Evolutionary conservation across 2,888 invertebrate genomes (phyloP).

Genomic region (Drosophila formosana): DNA sequence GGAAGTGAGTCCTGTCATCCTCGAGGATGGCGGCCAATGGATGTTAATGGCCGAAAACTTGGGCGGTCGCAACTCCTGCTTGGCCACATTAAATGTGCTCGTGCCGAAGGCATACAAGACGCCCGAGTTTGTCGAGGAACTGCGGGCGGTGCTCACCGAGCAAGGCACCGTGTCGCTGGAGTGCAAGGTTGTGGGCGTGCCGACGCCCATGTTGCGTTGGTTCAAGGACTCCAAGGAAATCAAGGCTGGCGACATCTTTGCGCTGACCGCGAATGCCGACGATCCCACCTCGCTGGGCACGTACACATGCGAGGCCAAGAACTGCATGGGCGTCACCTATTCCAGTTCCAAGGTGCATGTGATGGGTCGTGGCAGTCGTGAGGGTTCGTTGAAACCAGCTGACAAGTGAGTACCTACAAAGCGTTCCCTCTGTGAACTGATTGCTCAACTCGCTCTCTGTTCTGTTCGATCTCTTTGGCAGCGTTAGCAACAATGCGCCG

Average conservation of each 20-base stretch:
- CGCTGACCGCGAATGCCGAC: conserved; percentile 92
- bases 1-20: conserved; percentile 92
- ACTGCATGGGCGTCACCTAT: conserved; percentile 94
- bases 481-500: conserved; percentile 85
- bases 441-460: neutral
- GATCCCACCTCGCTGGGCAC: conserved; percentile 95
- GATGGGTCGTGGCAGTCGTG: conserved; percentile 90
- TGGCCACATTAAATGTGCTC: conserved; percentile 91
- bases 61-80: conserved; percentile 91
- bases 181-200: conserved; percentile 96
- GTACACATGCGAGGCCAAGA: conserved; percentile 94
- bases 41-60: conserved; percentile 92
- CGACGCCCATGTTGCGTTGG: conserved; percentile 91
- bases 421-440: neutral
- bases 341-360: conserved; percentile 94
- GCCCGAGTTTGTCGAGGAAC: conserved; percentile 94
- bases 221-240: conserved; percentile 95
- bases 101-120: conserved; percentile 95
- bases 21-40: conserved; percentile 94
- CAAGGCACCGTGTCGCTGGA: conserved; percentile 95
- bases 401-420: conserved; percentile 86
- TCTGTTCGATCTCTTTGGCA: conserved; percentile 42
- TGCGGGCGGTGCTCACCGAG: conserved; percentile 93
- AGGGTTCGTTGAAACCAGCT: conserved; percentile 89
- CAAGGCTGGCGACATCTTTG: conserved; percentile 95